Evolutionary conservation across 35 echinoderm and acorn worm genomes (phyloP).

Genomic region (Apostichopus japonicus): DNA sequence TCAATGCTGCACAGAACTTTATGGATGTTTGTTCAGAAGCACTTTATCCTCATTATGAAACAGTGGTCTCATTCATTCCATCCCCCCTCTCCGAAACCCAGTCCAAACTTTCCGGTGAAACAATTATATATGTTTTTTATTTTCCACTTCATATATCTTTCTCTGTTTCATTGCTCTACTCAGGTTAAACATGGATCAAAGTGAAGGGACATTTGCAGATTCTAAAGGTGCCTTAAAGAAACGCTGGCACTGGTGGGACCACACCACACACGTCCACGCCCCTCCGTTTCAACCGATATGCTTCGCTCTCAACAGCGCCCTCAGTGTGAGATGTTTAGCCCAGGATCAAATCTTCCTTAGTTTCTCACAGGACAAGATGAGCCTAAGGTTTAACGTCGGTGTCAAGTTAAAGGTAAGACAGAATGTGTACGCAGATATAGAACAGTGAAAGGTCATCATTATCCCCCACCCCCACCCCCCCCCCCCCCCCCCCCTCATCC

Average conservation of each 20-base stretch:
- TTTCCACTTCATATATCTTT: background rate
- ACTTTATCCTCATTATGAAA: no score
- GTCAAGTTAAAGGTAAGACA: slow-evolving; percentile 92
- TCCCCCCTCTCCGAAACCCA: no score
- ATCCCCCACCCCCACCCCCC: background rate
- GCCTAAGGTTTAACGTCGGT: slow-evolving; percentile 84
- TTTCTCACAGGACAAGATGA: slow-evolving; percentile 75
- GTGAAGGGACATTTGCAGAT: slow-evolving; percentile 83
- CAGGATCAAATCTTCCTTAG: slow-evolving; percentile 90
- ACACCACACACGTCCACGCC: slow-evolving; percentile 78
- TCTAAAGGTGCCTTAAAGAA: slow-evolving; percentile 88
- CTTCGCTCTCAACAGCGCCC: slow-evolving; percentile 84
- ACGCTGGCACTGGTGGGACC: slow-evolving; percentile 91
- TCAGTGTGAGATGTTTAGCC: slow-evolving; percentile 79
- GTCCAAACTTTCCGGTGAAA: no score
- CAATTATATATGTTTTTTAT: no score
- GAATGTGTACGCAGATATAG: background rate
- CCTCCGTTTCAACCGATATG: slow-evolving; percentile 98
- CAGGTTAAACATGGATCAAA: slow-evolving; percentile 90
- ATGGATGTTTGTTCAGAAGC: no score
- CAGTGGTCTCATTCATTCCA: no score
- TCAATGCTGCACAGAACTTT: no score
- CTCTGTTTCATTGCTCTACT: slow-evolving; percentile 10
- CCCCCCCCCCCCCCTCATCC: background rate
- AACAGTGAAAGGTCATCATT: background rate